Percentiles rank a stretch among this genome's conserved stretches.
phyloP scores from a whole-genome alignment of 2,113 vertebrate genomes.

The Planiliza haematocheilus region DNA sequence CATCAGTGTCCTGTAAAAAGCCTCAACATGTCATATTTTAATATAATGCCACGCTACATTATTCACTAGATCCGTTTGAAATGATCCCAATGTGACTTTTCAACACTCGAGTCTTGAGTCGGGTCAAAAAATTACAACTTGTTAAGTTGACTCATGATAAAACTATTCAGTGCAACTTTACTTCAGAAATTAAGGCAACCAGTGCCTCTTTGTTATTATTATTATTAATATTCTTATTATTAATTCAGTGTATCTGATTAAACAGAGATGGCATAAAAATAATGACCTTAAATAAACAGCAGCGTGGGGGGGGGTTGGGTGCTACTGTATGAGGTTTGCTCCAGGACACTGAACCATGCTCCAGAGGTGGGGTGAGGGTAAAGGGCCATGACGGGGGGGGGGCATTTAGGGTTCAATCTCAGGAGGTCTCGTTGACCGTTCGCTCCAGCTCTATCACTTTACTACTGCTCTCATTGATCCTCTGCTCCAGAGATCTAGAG shows the following conservation, averaged over 20 bases:
- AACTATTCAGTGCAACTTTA: constrained; percentile 78
- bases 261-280: constrained; percentile 44
- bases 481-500: constrained; percentile 74
- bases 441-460: constrained; percentile 76
- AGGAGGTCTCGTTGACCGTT: constrained; percentile 78
- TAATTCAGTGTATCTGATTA: constrained; percentile 65
- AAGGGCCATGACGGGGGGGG: constrained; percentile 34
- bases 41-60: constrained; percentile 27
- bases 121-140: constrained; percentile 15
- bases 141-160: constrained; percentile 32
- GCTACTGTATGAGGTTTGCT: constrained; percentile 60
- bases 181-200: constrained; percentile 61
- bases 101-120: constrained; percentile 19
- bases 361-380: constrained; percentile 33
- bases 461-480: constrained; percentile 58
- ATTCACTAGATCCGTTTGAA: constrained; percentile 12
- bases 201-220: constrained; percentile 39
- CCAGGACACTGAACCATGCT: constrained; percentile 73
- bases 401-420: constrained; percentile 34
- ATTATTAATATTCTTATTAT: background rate
- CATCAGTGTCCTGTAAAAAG: constrained; percentile 74
- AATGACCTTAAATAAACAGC: too few species aligned
- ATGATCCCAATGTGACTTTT: constrained; percentile 25
- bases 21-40: constrained; percentile 54
- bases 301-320: constrained; percentile 12